phyloP scores from a whole-genome alignment of 2,888 invertebrate genomes.

The Arrhopalites spinosus region DNA sequence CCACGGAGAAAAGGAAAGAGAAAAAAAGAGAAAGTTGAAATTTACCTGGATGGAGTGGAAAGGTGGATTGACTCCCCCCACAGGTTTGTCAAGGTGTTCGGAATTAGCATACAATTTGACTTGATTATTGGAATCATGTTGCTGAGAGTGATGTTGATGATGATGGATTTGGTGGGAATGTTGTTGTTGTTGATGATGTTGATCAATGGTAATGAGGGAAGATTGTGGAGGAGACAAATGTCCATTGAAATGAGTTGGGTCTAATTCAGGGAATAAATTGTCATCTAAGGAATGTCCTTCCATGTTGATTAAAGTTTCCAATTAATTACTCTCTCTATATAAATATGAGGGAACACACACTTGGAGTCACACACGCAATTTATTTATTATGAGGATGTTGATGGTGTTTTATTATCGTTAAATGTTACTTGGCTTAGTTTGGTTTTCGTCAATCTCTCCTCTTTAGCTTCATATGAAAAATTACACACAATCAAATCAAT shows the following conservation, averaged over 20 bases:
- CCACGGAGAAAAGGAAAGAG: background rate
- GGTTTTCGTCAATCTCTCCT: slow-evolving; percentile 30
- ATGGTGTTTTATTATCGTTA: slow-evolving; percentile 35
- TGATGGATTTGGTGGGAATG: slow-evolving; percentile 35
- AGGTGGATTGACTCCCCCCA: slow-evolving; percentile 28
- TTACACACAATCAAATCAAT: slow-evolving; percentile 55
- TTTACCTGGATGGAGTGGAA: slow-evolving; percentile 56
- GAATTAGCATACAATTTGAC: slow-evolving; percentile 33
- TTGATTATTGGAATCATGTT: slow-evolving; percentile 31
- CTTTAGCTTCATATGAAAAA: slow-evolving; percentile 14
- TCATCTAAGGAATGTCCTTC: slow-evolving; percentile 57
- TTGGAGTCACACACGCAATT: slow-evolving; percentile 26
- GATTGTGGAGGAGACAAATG: slow-evolving; percentile 43
- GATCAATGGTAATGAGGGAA: slow-evolving; percentile 42
- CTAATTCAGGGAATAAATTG: slow-evolving; percentile 56
- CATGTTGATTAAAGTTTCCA: slow-evolving; percentile 53
- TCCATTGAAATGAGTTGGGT: slow-evolving; percentile 56
- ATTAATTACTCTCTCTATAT: slow-evolving; percentile 47
- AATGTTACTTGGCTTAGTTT: slow-evolving; percentile 27
- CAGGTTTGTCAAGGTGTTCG: slow-evolving; percentile 32
- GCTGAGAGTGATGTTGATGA: slow-evolving; percentile 25
- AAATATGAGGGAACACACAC: background rate
- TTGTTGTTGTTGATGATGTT: slow-evolving; percentile 45
- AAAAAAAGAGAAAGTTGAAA: background rate
- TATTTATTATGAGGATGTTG: slow-evolving; percentile 34